Evolutionary conservation across 2,113 vertebrate species (phyloP), one percentile per base, ranked within the genome.

Genomic region (Amblyornis subalaris): DNA sequence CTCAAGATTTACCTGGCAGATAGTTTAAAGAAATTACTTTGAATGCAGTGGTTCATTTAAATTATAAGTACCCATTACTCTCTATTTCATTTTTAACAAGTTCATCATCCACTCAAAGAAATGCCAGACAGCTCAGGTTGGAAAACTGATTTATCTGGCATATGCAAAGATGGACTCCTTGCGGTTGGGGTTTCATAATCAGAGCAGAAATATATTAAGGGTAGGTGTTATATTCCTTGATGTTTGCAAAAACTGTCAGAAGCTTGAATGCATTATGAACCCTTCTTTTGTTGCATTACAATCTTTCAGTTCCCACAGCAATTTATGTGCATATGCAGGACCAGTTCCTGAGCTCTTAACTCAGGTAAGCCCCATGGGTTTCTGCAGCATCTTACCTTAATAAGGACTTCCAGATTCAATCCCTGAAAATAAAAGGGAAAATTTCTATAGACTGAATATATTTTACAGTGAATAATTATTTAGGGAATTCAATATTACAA

Each of bases 231-330:
- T 44, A 60, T 64, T 95, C 89, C 94, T 95, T 96, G 88, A 96
- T 94, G 81, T 95, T 95, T 96, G 80, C 89, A 94, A 78, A 97
- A 97, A n/a, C 83, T 96, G 94, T 96, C 89, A 62, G 82, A 95
- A 93, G 91, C 54, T 66, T 73, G 47, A 73, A 94, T 91, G 60
- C 66, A 93, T 96, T 96, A 95, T 53, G 70, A 85, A 85, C 82
- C 84, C 81, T 81, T 74, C 91, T 90, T 95, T 94, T 89, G 60
- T 93, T 95, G 57, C 53, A 66, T 82, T 80, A 69, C 51, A 79
- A 3, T 93, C 54, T 77, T 88, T 84, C 78, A 42, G 77, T 94
- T 95, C 95, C 89, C 91, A 93, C 65, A 96, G 88, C 94, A 96
- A 96, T 95, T 94, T 93, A 95, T 95, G 90, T 96, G 85, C 93